A percentile compares a stretch with the other conserved stretches of the same genome.
Conservation (phyloP, 2,113 vertebrate genomes). For the Tricholaema leucomelas region DNA sequence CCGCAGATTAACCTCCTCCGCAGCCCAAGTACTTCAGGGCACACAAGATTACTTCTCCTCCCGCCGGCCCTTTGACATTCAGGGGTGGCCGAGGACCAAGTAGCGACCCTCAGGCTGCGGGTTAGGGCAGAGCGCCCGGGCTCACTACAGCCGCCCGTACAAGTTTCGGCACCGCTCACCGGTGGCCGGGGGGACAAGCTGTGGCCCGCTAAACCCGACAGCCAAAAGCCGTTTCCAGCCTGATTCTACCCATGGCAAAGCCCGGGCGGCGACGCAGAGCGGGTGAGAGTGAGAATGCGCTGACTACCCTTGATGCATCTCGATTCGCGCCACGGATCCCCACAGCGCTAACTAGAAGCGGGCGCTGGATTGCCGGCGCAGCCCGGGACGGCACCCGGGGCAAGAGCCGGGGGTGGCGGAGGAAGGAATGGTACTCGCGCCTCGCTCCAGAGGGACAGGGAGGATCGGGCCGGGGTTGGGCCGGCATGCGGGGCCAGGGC, state of each 20-base stretch:
- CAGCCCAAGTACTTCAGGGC: not conserved
- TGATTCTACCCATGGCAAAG: not conserved
- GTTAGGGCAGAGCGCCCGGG: not conserved
- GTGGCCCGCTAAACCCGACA: not conserved
- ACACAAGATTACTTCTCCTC: not conserved
- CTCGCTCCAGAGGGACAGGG: not conserved
- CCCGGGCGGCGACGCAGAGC: not conserved
- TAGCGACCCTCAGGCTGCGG: not conserved
- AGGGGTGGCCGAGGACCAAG: not conserved
- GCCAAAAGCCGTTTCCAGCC: not conserved
- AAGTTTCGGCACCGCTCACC: not conserved
- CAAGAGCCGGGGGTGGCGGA: not conserved
- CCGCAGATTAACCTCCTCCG: conserved; percentile 53
- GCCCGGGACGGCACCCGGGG: not conserved
- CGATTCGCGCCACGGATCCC: not conserved
- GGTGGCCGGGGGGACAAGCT: not conserved
- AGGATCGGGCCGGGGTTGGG: not conserved
- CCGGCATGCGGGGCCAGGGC: not conserved
- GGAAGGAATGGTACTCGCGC: not conserved
- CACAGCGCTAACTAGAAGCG: not conserved
- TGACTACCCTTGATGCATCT: not conserved
- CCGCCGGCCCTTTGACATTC: not conserved
- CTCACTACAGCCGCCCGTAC: not conserved
- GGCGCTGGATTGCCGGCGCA: not conserved
- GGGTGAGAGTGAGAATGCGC: not conserved